A percentile compares a stretch with the other conserved stretches of the same genome.
Conservation (phyloP, 2,797 vertebrate genomes). For the Lemur catta region DNA sequence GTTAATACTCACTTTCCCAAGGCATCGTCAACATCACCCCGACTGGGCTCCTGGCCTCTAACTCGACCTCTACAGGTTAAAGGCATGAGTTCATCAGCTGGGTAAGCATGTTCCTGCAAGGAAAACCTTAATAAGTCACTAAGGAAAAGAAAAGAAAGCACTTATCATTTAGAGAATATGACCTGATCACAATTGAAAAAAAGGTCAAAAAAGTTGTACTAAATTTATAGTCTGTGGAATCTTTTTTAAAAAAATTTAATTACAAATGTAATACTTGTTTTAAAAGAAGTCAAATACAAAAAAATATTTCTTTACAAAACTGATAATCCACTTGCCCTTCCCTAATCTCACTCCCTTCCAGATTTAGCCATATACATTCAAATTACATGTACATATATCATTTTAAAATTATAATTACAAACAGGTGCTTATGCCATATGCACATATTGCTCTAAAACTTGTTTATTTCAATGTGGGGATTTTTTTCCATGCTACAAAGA, state of each 20-base stretch:
- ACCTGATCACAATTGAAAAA: not conserved
- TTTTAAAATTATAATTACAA: not conserved
- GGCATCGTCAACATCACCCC: slow-evolving; percentile 97
- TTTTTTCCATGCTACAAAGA: not conserved
- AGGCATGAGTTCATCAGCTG: slow-evolving; percentile 99
- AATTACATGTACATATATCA: not conserved
- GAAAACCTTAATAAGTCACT: slow-evolving; percentile 44
- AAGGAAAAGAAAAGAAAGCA: slow-evolving; percentile 58
- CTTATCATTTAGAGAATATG: not conserved
- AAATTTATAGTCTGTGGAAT: not conserved
- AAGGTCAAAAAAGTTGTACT: not conserved
- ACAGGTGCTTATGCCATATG: not conserved
- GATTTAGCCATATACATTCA: not conserved
- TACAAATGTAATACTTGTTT: not conserved
- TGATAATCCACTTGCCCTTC: not conserved
- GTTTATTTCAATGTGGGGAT: not conserved
- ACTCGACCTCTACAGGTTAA: slow-evolving; percentile 97
- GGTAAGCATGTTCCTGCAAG: slow-evolving; percentile 95
- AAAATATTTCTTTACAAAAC: slow-evolving; percentile 24
- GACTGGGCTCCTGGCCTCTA: slow-evolving; percentile 96
- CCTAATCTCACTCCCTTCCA: not conserved
- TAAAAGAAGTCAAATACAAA: not conserved
- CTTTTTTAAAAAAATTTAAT: not conserved
- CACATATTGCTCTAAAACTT: not conserved
- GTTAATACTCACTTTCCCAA: slow-evolving; percentile 93